Base-by-base conservation (phyloP, 2,797 vertebrate genomes). In the Eulemur mongoz region DNA sequence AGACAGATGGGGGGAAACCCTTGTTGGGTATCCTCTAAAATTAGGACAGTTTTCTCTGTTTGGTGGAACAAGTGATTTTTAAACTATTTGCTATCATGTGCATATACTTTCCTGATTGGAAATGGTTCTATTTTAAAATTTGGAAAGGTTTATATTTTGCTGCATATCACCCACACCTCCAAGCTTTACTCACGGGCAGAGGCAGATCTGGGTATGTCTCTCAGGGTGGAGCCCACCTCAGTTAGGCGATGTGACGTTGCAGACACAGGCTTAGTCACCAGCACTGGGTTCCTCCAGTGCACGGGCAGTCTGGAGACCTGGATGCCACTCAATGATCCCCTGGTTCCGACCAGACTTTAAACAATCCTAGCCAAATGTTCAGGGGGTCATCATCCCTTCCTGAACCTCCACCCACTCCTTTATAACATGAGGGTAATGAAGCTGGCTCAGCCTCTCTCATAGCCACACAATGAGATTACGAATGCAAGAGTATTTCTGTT, bases 211-310 rank as follows among this genome's bases (percentile, higher is more conserved):
- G 15, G 12, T 43, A 0, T 9, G 45, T 50, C 35, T 63, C 70
- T 27, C 0, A 0, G 18, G 5, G 9, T 32, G 32, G 32, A 23
- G 45, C 10, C 27, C 79, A 52, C 40, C 27, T 67, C 40, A 18
- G 25, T 50, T 50, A 35, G 40, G 7, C 2, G 18, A 48, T 52
- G 7, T 2, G 23, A 52, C 10, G 3, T 5, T 63, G 25, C 0
- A 0, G 0, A 25, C 2, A 0, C 18, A 4, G 0, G 0, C 48
- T 38, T 10, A 7, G n/a, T 8, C 5, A 14, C 3, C 7, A n/a
- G 32, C 38, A 2, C 17, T 1, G 73, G 14, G 57, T 1, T 52
- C 50, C 65, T 17, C 20, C 30, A 3, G 38, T 0, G 12, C 8
- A 0, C 0, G 15, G 6, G 15, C 35, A 63, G n/a, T 43, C 38